Evolutionary conservation across 1,140 invertebrate species (phyloP).

Genomic region (Melanaphis sacchari): DNA sequence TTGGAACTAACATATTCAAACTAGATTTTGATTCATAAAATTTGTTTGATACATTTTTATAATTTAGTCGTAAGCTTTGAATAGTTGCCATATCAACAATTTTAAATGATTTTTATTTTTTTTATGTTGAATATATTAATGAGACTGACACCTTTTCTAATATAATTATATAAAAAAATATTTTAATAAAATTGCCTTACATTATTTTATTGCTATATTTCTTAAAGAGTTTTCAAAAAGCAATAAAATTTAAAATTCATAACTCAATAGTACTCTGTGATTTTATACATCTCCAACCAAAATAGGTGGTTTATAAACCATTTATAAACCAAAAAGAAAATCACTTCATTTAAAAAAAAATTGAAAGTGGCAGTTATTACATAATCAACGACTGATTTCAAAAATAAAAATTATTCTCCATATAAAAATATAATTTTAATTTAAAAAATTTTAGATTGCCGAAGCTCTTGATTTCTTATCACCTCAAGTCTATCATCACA

Average conservation of each 20-base stretch:
- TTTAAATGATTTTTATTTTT: background rate
- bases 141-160: background rate
- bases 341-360: background rate
- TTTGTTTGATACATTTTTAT: background rate
- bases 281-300: background rate
- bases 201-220: background rate
- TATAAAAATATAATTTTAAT: background rate
- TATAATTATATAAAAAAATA: background rate
- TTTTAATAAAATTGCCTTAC: too few relatives aligned
- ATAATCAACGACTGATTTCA: background rate
- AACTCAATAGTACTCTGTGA: background rate
- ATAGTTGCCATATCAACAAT: background rate
- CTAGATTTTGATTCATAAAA: background rate
- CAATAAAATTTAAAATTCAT: background rate
- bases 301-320: background rate
- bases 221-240: background rate
- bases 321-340: too few relatives aligned
- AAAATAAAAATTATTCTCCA: background rate
- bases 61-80: background rate
- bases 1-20: background rate
- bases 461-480: constrained; percentile 90
- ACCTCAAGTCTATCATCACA: constrained; percentile 88
- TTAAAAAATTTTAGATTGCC: constrained; percentile 77
- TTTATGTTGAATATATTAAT: background rate
- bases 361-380: background rate